Base-by-base conservation (phyloP, 2,888 invertebrate species). In the Torymus tubicola region DNA sequence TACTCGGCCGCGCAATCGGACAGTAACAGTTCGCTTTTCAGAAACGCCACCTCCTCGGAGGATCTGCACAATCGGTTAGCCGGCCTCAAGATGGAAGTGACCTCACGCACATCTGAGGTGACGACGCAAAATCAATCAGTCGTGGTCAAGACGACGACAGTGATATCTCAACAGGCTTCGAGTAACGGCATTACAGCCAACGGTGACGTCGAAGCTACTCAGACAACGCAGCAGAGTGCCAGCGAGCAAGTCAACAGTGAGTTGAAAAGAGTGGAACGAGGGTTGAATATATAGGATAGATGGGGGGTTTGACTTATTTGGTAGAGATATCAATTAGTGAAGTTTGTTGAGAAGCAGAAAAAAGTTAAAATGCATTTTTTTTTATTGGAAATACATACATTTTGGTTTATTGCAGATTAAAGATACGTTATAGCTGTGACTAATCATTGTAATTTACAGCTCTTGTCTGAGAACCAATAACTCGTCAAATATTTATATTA, bases 21-120 rank as follows among this genome's bases (percentile, higher is more conserved):
- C 87, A 91, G 90, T 88, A 91, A 91, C 87, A 91, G 90, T 88
- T 90, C 90, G 70, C 87, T 90, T 85, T 91, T 91, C 86, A 90
- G 89, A 87, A 91, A 89, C 67, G 88, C 90, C 10, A 87, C 89
- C 58, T 90, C 90, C 64, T 90, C 90, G 58, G 90, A 91, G 84
- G 90, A 91, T 67, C 87, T 91, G 57, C 89, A 91, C 77, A 89
- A 85, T 81, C 86, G 90, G 77, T 85, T 91, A 70, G 90, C 90
- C 55, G 90, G 90, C 31, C 85, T 91, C 13, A 91, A 90, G 81
- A 90, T 90, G 90, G 90, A 91, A 84, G 90, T 90, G 16, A 90
- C 90, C 10, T 90, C 90, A 0, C 86, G 90, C 80, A 90, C 90
- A 16, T 90, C 90, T 10, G 90, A 90, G 81, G 88, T 90, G 78